phyloP scores from a whole-genome alignment of 2,888 invertebrate species.

The Craniophora ligustri region DNA sequence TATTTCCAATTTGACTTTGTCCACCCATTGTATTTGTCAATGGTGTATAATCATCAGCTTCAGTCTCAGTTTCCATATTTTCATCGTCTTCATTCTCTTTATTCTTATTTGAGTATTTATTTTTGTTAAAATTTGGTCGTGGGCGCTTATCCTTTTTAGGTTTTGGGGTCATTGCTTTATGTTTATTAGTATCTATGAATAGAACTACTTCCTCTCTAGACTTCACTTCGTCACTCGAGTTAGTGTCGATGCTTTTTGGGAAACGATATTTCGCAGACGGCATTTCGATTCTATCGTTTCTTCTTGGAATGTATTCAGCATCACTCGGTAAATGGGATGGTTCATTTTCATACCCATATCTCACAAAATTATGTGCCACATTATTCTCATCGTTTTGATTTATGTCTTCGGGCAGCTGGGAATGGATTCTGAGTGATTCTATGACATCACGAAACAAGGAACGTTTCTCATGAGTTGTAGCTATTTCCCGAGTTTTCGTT shows the following conservation, averaged over 20 bases:
- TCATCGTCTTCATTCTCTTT: constrained; percentile 52
- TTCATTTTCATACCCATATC: constrained; percentile 72
- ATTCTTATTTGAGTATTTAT: constrained; percentile 60
- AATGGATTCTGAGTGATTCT: constrained; percentile 76
- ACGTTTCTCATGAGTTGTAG: constrained; percentile 67
- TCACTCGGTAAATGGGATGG: constrained; percentile 71
- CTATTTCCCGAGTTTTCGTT: constrained; percentile 60
- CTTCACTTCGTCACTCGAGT: constrained; percentile 55
- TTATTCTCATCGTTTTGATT: constrained; percentile 77
- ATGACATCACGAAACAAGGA: constrained; percentile 82
- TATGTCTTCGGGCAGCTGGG: constrained; percentile 74
- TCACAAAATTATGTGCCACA: constrained; percentile 70
- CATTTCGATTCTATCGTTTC: constrained; percentile 83
- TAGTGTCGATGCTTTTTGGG: constrained; percentile 71
- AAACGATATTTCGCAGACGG: constrained; percentile 78
- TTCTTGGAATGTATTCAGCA: constrained; percentile 75
- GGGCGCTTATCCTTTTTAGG: constrained; percentile 63
- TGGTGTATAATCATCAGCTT: constrained; percentile 60
- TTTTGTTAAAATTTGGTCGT: constrained; percentile 52
- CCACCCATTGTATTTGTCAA: constrained; percentile 78
- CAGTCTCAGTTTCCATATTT: constrained; percentile 50
- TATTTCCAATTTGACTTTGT: constrained; percentile 83
- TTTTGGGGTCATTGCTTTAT: constrained; percentile 65
- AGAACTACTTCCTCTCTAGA: constrained; percentile 74
- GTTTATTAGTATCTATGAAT: constrained; percentile 70